Evolutionary conservation across 2,797 vertebrate species (phyloP), one percentile per base, ranked within the genome.

Genomic region (Apogon talboti): DNA sequence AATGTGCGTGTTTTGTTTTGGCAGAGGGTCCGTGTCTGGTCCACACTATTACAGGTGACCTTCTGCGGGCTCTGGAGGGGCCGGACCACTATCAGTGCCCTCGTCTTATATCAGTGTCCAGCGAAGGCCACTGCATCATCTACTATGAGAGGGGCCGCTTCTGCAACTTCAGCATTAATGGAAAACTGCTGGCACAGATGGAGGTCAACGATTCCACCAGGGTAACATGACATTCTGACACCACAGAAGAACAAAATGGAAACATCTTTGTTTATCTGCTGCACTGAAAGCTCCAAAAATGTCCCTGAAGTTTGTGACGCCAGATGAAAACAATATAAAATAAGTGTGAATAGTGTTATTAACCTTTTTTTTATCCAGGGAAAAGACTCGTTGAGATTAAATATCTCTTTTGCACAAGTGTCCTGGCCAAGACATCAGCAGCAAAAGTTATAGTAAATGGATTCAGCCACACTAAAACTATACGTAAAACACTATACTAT

Each of bases 91-190:
- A 95, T 81, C 83, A 93, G 71, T 91, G 92, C 38, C 97, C 98
- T 11, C 95, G 96, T 48, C 88, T 99, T 83, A 99, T 98, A 90
- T 94, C 96, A 0, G 97, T 98, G 71, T 98, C 97, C 84, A 99
- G 97, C 28, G 98, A 92, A 80, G 98, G 97, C 71, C 98, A 99
- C 92, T 99, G 98, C 84, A 96, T 99, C 92, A 97, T 99, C 87
- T 97, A 96, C 93, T 99, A 98, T 1, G 97, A 99, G 81, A 90
- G 97, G 77, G 97, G 98, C n/a, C 92, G 93, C 55, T 98, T 99
- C 93, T 99, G 96, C 93, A 99, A 98, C 90, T 99, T 99, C 93
- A 99, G 98, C 93, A 98, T 99, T 79, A 99, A 99, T 52, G 98
- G 98, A 63, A 99, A 99, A 88, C 95, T 98, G 82, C 89, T 99